Conservation (phyloP, 2,888 invertebrate species). For the Trypoxylon attenuatum region DNA sequence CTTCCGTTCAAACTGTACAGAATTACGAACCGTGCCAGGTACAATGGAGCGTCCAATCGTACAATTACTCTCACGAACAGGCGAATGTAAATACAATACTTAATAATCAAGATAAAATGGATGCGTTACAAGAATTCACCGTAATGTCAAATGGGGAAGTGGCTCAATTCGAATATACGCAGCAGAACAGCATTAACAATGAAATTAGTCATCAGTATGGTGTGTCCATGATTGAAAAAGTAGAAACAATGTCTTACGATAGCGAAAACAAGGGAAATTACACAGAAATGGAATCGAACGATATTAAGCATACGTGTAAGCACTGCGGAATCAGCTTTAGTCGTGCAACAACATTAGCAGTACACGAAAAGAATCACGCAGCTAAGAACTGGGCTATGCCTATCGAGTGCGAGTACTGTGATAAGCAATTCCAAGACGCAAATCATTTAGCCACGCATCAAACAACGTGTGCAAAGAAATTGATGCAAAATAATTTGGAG, state of each 20-base stretch:
- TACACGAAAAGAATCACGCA: constrained; percentile 69
- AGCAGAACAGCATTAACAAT: constrained; percentile 52
- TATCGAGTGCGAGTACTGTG: constrained; percentile 75
- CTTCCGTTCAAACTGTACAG: constrained; percentile 54
- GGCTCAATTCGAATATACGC: constrained; percentile 64
- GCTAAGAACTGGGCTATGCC: constrained; percentile 61
- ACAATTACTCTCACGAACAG: constrained; percentile 61
- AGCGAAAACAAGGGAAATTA: constrained; percentile 45
- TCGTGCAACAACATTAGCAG: constrained; percentile 73
- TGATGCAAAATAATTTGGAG: constrained; percentile 61
- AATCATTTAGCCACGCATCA: constrained; percentile 73
- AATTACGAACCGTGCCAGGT: constrained; percentile 64
- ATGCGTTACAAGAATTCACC: constrained; percentile 66
- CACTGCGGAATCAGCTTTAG: constrained; percentile 74
- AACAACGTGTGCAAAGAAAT: constrained; percentile 67
- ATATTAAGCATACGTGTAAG: constrained; percentile 70
- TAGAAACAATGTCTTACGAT: constrained; percentile 54
- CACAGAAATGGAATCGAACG: constrained; percentile 55
- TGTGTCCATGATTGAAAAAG: constrained; percentile 60
- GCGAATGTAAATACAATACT: constrained; percentile 41
- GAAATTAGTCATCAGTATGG: constrained; percentile 59
- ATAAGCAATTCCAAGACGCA: constrained; percentile 74
- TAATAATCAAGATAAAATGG: constrained; percentile 59
- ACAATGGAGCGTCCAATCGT: constrained; percentile 66
- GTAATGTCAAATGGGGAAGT: constrained; percentile 70